A percentile compares a stretch with the other conserved stretches of the same genome.
Conservation (phyloP, 2,113 vertebrate species). For the Myrmecophaga tridactyla region DNA sequence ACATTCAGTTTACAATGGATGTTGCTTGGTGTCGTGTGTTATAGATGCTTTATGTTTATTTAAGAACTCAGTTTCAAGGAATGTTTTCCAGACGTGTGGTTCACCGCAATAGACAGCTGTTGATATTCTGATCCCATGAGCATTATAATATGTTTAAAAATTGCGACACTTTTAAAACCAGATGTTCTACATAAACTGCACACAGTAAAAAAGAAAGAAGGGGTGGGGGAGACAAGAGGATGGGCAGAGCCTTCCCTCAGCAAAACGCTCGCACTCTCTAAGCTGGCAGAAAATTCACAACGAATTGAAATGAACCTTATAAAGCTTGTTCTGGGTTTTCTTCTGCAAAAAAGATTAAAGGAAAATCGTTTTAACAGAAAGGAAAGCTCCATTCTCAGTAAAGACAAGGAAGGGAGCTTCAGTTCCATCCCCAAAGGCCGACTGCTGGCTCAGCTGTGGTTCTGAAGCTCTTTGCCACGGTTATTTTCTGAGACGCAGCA, state of each 20-base stretch:
- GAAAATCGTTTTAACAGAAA: conserved; percentile 67
- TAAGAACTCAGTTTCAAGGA: conserved; percentile 86
- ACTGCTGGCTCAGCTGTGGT: neutral
- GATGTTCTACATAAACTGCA: conserved; percentile 87
- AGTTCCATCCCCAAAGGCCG: neutral
- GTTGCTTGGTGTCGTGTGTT: conserved; percentile 84
- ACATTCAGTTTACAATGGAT: conserved; percentile 83
- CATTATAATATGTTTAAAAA: conserved; percentile 91
- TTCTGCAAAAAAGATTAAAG: conserved; percentile 59
- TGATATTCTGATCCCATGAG: conserved; percentile 89
- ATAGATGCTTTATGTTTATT: conserved; percentile 90
- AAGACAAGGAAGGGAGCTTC: neutral
- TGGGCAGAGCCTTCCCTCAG: conserved; percentile 77
- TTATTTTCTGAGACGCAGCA: neutral
- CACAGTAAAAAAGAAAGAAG: conserved; percentile 52
- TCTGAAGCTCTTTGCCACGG: neutral
- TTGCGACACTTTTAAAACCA: conserved; percentile 90
- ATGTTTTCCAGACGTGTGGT: conserved; percentile 88
- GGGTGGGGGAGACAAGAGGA: conserved; percentile 35
- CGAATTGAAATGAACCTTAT: conserved; percentile 70
- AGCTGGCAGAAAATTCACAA: conserved; percentile 50
- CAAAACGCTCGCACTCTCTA: conserved; percentile 65
- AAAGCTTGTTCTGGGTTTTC: conserved; percentile 51
- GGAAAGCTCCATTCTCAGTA: conserved; percentile 28
- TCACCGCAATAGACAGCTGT: conserved; percentile 88